Percentiles rank a stretch among this genome's conserved stretches.
These are phyloP conservation scores for Brachionus asplanchnoidis DNA, from an alignment of 1,140 invertebrate species.

Conservation along the genomic window DNA sequence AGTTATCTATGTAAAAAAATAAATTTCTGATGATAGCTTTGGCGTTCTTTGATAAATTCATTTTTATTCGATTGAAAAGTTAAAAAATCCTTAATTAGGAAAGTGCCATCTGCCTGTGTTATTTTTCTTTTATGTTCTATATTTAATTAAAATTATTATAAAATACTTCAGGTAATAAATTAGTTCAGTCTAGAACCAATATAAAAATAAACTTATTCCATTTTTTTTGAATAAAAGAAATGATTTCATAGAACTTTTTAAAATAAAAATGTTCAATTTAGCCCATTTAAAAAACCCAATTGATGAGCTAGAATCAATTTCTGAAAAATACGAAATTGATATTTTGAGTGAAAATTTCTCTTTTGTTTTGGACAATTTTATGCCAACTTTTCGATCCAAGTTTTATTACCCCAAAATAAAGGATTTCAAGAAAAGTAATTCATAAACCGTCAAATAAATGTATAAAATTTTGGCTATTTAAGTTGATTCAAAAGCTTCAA, in stretches of 20 bases:
- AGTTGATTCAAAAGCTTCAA: neutral
- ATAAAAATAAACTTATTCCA: neutral
- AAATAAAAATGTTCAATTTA: neutral
- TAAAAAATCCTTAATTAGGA: too few species aligned
- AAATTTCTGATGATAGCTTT: too few species aligned
- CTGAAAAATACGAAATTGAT: neutral
- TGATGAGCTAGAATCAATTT: conserved; percentile 2
- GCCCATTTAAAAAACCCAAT: neutral
- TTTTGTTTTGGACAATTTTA: neutral
- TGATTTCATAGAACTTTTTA: neutral
- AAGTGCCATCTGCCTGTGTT: too few species aligned
- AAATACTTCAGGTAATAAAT: neutral
- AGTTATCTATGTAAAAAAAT: too few species aligned
- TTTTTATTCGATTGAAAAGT: too few species aligned
- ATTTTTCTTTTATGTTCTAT: too few species aligned
- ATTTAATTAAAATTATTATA: too few species aligned
- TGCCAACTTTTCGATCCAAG: neutral
- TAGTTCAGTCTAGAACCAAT: neutral
- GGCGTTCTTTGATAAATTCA: too few species aligned
- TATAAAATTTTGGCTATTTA: neutral
- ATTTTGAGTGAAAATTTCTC: neutral
- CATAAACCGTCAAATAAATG: neutral
- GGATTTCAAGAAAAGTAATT: neutral
- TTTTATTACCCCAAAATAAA: neutral
- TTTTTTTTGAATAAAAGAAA: neutral